Evolutionary conservation across 2,113 vertebrate species (phyloP).

Genomic region (Anguilla japonica): DNA sequence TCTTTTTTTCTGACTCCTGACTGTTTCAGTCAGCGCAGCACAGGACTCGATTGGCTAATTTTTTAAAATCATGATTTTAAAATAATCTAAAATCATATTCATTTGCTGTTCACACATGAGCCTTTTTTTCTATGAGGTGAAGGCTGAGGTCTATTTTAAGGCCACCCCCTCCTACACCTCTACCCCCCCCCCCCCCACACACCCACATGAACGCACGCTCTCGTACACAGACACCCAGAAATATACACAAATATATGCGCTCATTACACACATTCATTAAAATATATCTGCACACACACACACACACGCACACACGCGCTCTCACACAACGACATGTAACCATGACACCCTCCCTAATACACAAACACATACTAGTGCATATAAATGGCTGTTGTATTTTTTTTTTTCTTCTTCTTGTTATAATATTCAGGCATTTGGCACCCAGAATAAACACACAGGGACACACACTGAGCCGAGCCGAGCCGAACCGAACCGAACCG

Average conservation of each 20-base stretch:
- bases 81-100: background rate
- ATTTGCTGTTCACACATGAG: background rate
- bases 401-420: constrained; percentile 43
- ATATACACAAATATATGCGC: background rate
- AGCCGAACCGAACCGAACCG: constrained; percentile 36
- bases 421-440: constrained; percentile 55
- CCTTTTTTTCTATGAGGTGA: background rate
- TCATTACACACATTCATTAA: background rate
- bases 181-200: no score
- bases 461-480: constrained; percentile 33
- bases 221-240: background rate
- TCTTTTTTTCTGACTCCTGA: background rate
- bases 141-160: background rate
- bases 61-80: background rate
- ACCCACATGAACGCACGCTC: background rate
- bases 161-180: background rate
- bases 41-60: no score
- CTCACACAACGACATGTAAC: background rate
- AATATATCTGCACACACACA: background rate
- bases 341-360: constrained; percentile 19
- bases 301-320: background rate
- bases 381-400: constrained; percentile 54
- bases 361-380: constrained; percentile 39
- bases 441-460: constrained; percentile 43
- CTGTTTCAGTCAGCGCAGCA: no score